phyloP scores from a whole-genome alignment of 2,797 vertebrate genomes.

The Pantherophis vulpinus region DNA sequence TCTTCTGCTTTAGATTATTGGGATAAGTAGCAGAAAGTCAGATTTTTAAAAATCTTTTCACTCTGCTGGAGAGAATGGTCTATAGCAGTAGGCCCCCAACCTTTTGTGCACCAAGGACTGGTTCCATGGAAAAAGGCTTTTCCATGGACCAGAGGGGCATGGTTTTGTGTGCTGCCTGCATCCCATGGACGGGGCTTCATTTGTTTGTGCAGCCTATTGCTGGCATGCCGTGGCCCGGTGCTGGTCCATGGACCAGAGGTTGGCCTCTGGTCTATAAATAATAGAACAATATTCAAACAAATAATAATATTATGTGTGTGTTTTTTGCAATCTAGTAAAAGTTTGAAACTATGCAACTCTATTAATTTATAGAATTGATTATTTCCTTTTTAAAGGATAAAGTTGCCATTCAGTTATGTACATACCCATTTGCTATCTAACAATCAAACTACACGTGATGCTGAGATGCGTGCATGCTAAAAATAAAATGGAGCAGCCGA shows the following conservation, averaged over 20 bases:
- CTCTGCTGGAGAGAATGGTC: background rate
- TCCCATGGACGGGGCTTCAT: no score
- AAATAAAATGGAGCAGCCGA: background rate
- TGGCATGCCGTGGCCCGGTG: no score
- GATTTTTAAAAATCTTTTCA: background rate
- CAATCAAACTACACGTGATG: background rate
- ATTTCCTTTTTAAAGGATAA: background rate
- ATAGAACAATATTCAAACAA: background rate
- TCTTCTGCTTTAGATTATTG: background rate
- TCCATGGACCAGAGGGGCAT: no score
- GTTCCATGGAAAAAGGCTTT: no score
- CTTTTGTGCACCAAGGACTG: no score
- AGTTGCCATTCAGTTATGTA: background rate
- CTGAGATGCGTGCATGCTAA: background rate
- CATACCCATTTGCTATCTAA: background rate
- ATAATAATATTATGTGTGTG: background rate
- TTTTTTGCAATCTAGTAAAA: background rate
- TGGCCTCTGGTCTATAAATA: background rate
- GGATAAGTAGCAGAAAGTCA: background rate
- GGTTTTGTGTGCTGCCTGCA: no score
- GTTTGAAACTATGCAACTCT: background rate
- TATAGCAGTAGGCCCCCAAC: no score
- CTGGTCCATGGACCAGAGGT: no score
- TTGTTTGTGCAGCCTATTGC: no score
- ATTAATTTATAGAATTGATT: background rate